phyloP scores from a whole-genome alignment of 1,140 invertebrate species.

The Ericerus pela region DNA sequence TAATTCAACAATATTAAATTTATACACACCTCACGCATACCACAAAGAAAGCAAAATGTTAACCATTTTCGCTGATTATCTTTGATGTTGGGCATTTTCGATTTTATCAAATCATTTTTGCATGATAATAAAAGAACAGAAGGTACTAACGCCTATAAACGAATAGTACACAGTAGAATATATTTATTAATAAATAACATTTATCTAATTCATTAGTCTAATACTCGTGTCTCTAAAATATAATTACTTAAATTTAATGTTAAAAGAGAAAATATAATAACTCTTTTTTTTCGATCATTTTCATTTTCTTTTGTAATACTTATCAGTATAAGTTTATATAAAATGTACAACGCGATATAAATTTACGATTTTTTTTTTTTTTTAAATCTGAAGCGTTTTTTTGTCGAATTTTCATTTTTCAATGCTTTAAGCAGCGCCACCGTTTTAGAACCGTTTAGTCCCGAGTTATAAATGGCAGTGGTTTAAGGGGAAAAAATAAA shows the following conservation, averaged over 20 bases:
- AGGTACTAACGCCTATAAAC: background rate
- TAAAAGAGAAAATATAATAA: slow-evolving; percentile 1
- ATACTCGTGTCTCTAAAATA: slow-evolving; percentile 4
- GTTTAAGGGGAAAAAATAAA: background rate
- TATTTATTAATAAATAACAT: slow-evolving; percentile 11
- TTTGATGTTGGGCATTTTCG: no score
- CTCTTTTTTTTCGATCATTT: no score
- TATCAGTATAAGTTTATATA: background rate
- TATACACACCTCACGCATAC: no score
- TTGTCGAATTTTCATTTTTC: background rate
- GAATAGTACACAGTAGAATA: slow-evolving; percentile 5
- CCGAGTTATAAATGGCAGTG: slow-evolving; percentile 1
- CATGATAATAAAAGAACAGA: background rate
- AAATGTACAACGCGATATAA: slow-evolving; percentile 10
- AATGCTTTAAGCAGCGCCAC: background rate
- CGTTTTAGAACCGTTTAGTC: background rate
- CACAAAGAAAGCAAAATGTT: no score
- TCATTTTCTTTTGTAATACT: background rate
- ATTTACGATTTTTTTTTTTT: background rate
- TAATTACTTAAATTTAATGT: background rate
- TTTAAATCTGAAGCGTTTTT: no score
- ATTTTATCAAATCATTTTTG: no score
- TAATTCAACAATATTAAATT: no score
- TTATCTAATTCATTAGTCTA: slow-evolving; percentile 9
- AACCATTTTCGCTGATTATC: no score